phyloP scores from a whole-genome alignment of 2,113 vertebrate species.

The Pterocles burchelli region DNA sequence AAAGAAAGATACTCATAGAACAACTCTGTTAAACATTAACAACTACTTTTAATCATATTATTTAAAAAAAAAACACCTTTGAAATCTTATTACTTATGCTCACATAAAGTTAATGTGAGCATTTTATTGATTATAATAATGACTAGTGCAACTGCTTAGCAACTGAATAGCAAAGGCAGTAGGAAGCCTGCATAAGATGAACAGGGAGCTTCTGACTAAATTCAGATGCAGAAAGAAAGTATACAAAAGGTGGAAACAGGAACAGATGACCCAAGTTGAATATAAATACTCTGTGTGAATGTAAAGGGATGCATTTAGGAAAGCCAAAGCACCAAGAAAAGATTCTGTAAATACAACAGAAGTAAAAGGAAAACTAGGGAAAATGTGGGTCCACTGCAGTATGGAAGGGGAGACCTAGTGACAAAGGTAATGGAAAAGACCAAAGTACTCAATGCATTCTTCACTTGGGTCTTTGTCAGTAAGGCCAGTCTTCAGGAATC shows the following conservation, averaged over 20 bases:
- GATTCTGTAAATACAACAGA: neutral
- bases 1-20: neutral
- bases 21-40: neutral
- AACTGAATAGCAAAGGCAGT: neutral
- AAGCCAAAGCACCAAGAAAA: neutral
- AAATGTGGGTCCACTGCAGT: neutral
- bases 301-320: neutral
- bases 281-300: neutral
- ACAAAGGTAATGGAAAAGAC: neutral
- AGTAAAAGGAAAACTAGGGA: neutral
- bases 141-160: neutral
- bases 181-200: neutral
- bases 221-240: neutral
- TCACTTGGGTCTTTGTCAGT: neutral
- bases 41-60: neutral
- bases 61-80: neutral
- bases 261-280: neutral
- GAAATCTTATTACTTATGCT: neutral
- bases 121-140: neutral
- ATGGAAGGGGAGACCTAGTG: neutral
- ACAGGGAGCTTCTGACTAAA: neutral
- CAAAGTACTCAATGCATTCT: neutral
- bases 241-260: neutral
- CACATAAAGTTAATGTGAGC: neutral
- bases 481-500: neutral